Conservation (phyloP, 2,797 vertebrate genomes). For the Sorex maritimensis region DNA sequence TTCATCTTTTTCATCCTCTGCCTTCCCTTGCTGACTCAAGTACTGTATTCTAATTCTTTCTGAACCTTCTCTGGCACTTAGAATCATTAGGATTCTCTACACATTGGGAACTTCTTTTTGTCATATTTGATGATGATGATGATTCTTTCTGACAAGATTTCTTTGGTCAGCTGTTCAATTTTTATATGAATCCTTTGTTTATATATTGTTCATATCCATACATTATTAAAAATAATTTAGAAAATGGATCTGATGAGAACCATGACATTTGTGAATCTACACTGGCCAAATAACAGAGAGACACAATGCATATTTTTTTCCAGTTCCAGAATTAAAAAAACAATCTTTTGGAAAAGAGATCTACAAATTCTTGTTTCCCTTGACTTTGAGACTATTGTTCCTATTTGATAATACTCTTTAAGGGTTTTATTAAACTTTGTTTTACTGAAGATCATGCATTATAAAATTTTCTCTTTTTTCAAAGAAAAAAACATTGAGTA, state of each 20-base stretch:
- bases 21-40: not conserved
- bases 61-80: not conserved
- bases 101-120: not conserved
- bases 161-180: conserved; percentile 13
- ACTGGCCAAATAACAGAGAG: not conserved
- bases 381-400: not conserved
- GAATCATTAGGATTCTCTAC: conserved; percentile 10
- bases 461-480: not conserved
- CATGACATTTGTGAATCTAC: not conserved
- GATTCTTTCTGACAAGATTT: not conserved
- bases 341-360: not conserved
- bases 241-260: not conserved
- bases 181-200: not conserved
- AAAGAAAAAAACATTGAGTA: not conserved
- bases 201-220: not conserved
- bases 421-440: not conserved
- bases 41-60: not conserved
- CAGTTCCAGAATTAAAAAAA: too few relatives aligned
- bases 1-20: not conserved
- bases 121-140: not conserved
- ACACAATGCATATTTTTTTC: not conserved
- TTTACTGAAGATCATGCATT: conserved; percentile 29
- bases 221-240: conserved; percentile 13
- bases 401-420: not conserved
- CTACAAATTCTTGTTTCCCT: conserved; percentile 15